Evolutionary conservation across 2,797 vertebrate species (phyloP).

Genomic region (Podargus strigoides): DNA sequence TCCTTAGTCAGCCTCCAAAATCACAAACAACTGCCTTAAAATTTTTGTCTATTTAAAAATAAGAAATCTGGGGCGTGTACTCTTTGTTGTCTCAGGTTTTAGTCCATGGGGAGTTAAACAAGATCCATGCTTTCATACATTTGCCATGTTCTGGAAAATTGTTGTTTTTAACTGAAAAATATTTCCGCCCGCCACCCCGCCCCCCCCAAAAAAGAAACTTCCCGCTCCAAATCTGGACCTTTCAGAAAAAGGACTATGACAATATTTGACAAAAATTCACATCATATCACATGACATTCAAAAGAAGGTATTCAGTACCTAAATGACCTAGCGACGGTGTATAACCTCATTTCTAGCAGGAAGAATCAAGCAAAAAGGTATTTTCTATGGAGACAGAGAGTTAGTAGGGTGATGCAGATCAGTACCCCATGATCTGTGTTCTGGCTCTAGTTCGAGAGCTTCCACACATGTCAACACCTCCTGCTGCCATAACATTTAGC

Average conservation of each 20-base stretch:
- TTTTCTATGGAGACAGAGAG: neutral
- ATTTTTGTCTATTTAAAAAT: neutral
- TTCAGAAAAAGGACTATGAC: neutral
- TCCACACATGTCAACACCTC: neutral
- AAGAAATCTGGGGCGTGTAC: neutral
- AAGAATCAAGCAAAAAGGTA: rapidly evolving
- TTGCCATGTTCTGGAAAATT: neutral
- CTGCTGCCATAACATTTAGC: neutral
- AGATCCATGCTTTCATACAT: neutral
- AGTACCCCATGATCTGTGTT: neutral
- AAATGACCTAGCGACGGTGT: neutral
- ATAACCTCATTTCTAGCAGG: neutral
- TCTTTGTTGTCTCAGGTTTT: neutral
- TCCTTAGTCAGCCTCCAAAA: neutral
- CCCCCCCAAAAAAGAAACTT: no score
- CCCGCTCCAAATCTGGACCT: neutral
- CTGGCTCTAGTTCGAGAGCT: neutral
- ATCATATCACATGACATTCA: neutral
- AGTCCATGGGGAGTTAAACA: neutral
- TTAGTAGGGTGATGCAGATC: neutral
- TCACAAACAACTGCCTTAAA: neutral
- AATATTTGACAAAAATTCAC: neutral
- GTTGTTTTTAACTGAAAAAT: neutral
- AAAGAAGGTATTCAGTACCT: neutral
- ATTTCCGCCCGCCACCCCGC: no score